Conservation (phyloP, 2,113 vertebrate species). For the Oreochromis niloticus region DNA sequence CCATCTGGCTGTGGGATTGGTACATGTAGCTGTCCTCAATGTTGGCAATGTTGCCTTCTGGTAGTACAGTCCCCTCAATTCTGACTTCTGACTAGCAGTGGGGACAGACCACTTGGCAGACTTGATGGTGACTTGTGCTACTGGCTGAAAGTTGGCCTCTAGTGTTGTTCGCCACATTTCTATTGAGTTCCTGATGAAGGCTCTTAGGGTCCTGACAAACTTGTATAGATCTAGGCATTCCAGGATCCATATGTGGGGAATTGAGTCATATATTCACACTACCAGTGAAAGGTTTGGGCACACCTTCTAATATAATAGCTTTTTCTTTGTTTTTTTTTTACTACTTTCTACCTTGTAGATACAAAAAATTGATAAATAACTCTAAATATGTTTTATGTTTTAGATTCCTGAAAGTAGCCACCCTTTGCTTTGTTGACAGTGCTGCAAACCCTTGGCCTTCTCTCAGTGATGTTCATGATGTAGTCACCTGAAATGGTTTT, state of each 20-base stretch:
- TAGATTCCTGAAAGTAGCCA: neutral
- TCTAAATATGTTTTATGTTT: neutral
- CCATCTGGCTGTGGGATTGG: neutral
- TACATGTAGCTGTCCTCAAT: neutral
- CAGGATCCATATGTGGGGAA: neutral
- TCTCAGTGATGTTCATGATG: neutral
- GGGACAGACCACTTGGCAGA: neutral
- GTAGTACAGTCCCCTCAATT: neutral
- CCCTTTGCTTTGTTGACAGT: neutral
- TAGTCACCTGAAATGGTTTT: neutral
- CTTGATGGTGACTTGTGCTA: neutral
- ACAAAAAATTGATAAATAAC: neutral
- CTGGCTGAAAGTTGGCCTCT: neutral
- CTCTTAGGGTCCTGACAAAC: too few species aligned
- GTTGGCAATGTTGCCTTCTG: neutral
- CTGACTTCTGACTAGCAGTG: neutral
- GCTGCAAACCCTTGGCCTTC: neutral
- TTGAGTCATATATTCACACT: neutral
- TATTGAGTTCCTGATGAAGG: neutral
- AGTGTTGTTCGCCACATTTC: neutral
- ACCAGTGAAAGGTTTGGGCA: neutral
- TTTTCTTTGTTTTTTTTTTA: neutral
- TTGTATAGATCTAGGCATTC: neutral
- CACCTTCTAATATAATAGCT: neutral
- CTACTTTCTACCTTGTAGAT: neutral